Conservation (phyloP, 1,140 invertebrate species). For the Zaprionus nigranus region DNA sequence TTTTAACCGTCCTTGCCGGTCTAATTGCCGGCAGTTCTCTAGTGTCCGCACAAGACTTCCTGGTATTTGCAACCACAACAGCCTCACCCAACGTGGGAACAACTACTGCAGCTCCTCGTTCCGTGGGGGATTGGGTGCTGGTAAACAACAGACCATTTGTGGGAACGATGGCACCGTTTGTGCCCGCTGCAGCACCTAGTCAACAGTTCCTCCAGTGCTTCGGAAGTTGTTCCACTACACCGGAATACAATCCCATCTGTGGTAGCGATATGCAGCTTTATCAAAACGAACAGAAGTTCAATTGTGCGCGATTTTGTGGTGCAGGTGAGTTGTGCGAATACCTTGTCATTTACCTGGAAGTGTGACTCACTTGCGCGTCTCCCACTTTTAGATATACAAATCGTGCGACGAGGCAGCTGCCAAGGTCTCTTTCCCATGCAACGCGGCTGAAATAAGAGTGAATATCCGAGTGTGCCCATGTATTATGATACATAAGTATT, state of each 20-base stretch:
- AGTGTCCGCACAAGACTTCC: slow-evolving; percentile 26
- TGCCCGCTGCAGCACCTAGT: slow-evolving; percentile 44
- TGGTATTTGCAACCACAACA: slow-evolving; percentile 48
- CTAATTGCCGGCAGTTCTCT: slow-evolving; percentile 20
- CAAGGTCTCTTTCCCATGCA: slow-evolving; percentile 76
- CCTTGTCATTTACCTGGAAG: background rate
- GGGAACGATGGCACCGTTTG: slow-evolving; percentile 61
- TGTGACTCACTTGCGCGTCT: slow-evolving; percentile 16
- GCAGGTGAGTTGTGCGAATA: slow-evolving; percentile 82
- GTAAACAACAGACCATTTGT: slow-evolving; percentile 65
- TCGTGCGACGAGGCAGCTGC: slow-evolving; percentile 73
- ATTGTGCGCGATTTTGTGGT: slow-evolving; percentile 87
- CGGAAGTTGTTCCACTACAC: slow-evolving; percentile 85
- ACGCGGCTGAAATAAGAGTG: slow-evolving; percentile 51
- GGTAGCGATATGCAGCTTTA: slow-evolving; percentile 88
- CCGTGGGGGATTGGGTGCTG: slow-evolving; percentile 51
- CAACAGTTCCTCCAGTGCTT: slow-evolving; percentile 83
- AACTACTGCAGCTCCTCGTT: slow-evolving; percentile 23
- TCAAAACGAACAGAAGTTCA: slow-evolving; percentile 86
- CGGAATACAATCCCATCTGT: slow-evolving; percentile 90
- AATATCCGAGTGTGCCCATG: slow-evolving; percentile 2
- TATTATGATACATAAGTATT: slow-evolving; percentile 10
- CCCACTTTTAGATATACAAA: slow-evolving; percentile 66
- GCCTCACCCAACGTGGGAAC: background rate
- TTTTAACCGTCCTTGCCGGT: background rate